Percentiles rank a stretch among this genome's conserved stretches.
Conservation (phyloP, 2,797 vertebrate species). For the Micrastur ruficollis region DNA sequence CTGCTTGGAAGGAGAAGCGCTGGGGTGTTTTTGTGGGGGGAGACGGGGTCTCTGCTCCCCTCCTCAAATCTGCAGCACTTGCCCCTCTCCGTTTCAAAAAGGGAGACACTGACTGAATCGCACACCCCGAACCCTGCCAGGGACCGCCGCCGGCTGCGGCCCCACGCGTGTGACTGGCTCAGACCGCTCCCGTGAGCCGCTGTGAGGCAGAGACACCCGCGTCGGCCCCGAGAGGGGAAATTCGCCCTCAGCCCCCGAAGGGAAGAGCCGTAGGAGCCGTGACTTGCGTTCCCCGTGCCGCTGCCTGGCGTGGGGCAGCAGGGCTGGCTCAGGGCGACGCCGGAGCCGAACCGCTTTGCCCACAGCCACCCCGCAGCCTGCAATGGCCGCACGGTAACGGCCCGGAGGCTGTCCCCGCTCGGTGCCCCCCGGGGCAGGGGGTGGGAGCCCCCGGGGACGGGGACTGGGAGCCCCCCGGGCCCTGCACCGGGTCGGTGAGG, state of each 20-base stretch:
- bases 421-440: too few species aligned
- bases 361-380: too few species aligned
- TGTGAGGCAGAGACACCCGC: rapidly evolving
- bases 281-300: not conserved
- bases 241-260: not conserved
- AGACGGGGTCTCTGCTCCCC: not conserved
- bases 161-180: rapidly evolving
- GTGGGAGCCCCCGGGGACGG: not conserved
- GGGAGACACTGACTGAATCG: rapidly evolving
- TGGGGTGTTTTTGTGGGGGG: not conserved
- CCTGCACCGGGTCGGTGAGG: not conserved
- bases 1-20: not conserved
- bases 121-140: not conserved
- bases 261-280: rapidly evolving
- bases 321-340: rapidly evolving
- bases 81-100: rapidly evolving
- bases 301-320: not conserved
- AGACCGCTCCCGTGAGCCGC: rapidly evolving
- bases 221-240: not conserved
- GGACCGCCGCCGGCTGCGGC: rapidly evolving
- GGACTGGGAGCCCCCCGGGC: not conserved
- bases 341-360: not conserved
- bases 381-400: not conserved
- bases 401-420: too few species aligned
- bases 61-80: too few species aligned